Evolutionary conservation across 2,888 invertebrate species (phyloP).

Genomic region (Dynastes maya): DNA sequence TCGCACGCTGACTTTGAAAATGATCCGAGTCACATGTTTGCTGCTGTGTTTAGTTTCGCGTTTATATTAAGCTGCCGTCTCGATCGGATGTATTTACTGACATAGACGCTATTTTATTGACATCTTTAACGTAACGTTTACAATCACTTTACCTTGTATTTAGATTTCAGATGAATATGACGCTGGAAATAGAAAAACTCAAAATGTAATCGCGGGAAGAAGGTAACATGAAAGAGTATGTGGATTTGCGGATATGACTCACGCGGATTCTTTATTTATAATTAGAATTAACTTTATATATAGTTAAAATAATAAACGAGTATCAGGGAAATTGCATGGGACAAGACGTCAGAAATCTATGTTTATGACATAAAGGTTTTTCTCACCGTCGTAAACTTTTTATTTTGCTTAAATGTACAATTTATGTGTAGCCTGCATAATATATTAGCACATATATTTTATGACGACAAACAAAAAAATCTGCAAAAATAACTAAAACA

Average conservation of each 20-base stretch:
- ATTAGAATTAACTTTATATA: conserved; percentile 19
- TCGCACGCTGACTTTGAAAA: not conserved
- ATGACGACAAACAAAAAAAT: too few relatives aligned
- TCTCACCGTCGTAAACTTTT: too few relatives aligned
- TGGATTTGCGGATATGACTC: conserved; percentile 7
- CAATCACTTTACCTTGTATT: conserved; percentile 4
- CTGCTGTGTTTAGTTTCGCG: not conserved
- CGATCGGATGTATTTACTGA: not conserved
- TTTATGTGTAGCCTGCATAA: too few relatives aligned
- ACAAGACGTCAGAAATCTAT: not conserved
- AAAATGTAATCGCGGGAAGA: not conserved
- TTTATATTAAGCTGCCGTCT: conserved; percentile 27
- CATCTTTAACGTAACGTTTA: conserved; percentile 14
- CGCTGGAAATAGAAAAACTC: not conserved
- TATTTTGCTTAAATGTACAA: too few relatives aligned
- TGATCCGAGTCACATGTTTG: not conserved
- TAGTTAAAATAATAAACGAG: conserved; percentile 21
- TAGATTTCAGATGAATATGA: not conserved
- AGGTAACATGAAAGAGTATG: not conserved
- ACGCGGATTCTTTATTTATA: conserved; percentile 9
- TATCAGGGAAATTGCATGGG: not conserved
- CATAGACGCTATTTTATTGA: conserved; percentile 7
- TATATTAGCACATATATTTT: too few relatives aligned
- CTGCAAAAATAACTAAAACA: too few relatives aligned
- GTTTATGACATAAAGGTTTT: not conserved